phyloP scores from a whole-genome alignment of 2,888 invertebrate species.

The Cephus rjabovi region DNA sequence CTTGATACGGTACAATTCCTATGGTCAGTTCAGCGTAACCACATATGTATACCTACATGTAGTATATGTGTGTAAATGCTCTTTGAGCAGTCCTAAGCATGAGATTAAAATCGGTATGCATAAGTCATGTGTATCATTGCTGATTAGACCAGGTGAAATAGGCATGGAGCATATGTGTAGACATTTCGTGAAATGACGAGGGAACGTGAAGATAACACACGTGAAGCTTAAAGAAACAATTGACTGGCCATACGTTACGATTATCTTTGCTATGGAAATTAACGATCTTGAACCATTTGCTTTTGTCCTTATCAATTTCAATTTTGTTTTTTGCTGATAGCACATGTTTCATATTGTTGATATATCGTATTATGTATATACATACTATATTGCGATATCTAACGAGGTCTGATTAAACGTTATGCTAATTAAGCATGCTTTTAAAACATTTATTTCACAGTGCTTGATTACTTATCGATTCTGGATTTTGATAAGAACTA shows the following conservation, averaged over 20 bases:
- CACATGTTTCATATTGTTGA: not conserved
- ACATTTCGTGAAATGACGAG: not conserved
- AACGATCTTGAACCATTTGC: not conserved
- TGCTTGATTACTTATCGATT: not conserved
- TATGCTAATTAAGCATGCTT: constrained; percentile 5
- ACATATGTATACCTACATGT: not conserved
- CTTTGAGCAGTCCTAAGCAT: not conserved
- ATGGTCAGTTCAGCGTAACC: not conserved
- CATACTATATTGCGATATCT: not conserved
- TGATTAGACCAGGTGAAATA: not conserved
- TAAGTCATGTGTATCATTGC: not conserved
- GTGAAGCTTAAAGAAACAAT: not conserved
- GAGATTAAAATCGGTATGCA: not conserved
- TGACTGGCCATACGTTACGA: not conserved
- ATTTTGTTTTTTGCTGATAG: not conserved
- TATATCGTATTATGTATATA: not conserved
- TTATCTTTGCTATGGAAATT: not conserved
- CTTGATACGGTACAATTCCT: not conserved
- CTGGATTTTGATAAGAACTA: not conserved
- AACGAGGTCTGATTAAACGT: constrained; percentile 9
- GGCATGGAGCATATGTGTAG: not conserved
- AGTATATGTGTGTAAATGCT: not conserved
- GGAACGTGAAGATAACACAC: not conserved
- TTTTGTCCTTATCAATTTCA: not conserved
- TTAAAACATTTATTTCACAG: not conserved